These are phyloP conservation scores for Pseudanteris insignis DNA, from an alignment of 2,888 invertebrate genomes.

Conservation along the genomic window DNA sequence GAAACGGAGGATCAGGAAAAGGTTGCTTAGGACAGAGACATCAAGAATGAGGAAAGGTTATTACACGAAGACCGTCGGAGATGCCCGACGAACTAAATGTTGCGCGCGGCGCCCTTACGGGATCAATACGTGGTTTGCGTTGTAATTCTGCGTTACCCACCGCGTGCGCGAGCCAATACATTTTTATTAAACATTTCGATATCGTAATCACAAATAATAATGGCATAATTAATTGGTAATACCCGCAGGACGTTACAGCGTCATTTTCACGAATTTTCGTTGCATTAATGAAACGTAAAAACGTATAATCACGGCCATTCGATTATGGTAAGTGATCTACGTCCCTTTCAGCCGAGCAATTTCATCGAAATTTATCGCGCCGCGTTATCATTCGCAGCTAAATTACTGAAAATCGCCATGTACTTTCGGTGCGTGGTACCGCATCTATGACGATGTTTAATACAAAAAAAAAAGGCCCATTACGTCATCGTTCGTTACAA, in stretches of 20 bases:
- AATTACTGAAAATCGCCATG: slow-evolving; percentile 3
- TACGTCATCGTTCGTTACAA: no score
- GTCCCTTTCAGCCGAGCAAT: slow-evolving; percentile 15
- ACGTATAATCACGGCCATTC: slow-evolving; percentile 7
- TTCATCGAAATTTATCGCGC: slow-evolving; percentile 23
- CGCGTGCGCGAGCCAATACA: slow-evolving; percentile 52
- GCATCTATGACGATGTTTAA: neutral
- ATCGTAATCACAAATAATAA: slow-evolving; percentile 22
- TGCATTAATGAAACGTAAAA: slow-evolving; percentile 16
- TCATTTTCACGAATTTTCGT: slow-evolving; percentile 18
- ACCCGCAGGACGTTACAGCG: neutral
- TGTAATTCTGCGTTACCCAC: slow-evolving; percentile 57
- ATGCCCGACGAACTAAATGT: slow-evolving; percentile 58
- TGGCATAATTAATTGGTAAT: slow-evolving; percentile 18
- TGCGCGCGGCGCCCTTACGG: slow-evolving; percentile 61
- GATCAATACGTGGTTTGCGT: slow-evolving; percentile 62
- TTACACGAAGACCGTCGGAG: slow-evolving; percentile 62
- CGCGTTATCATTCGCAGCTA: slow-evolving; percentile 1
- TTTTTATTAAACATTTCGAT: slow-evolving; percentile 44
- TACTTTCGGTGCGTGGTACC: neutral
- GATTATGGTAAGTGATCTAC: slow-evolving; percentile 15
- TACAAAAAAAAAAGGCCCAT: no score
- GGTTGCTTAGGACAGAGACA: slow-evolving; percentile 54
- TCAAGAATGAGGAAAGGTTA: slow-evolving; percentile 59
- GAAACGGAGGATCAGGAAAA: slow-evolving; percentile 42